Percentiles rank a stretch among this genome's conserved stretches.
Conservation (phyloP, 2,113 vertebrate species). For the Calyptomena viridis region DNA sequence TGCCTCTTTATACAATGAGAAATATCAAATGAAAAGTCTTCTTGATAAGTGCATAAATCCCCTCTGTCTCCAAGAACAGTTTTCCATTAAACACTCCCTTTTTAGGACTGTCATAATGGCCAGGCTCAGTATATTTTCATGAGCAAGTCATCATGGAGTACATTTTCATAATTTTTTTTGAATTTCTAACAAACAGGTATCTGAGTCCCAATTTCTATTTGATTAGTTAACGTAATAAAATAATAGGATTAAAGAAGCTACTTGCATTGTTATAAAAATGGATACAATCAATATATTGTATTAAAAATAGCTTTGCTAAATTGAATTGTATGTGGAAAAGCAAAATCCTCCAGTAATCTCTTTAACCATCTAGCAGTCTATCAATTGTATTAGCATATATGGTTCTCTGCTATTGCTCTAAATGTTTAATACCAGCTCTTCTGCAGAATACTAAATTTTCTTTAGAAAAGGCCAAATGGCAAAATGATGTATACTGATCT, state of each 20-base stretch:
- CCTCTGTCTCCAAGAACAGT: background rate
- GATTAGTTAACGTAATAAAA: background rate
- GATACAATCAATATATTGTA: background rate
- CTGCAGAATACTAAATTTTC: background rate
- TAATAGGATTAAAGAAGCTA: background rate
- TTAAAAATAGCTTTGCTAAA: background rate
- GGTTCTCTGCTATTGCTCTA: background rate
- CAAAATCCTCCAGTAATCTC: background rate
- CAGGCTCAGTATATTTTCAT: background rate
- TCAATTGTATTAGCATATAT: background rate
- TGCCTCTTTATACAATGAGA: background rate
- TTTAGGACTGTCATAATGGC: background rate
- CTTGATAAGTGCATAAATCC: background rate
- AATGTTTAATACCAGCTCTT: background rate
- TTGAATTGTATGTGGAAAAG: background rate
- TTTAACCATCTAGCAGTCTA: background rate
- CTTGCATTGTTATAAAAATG: background rate
- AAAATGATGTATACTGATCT: background rate
- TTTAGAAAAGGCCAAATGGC: background rate
- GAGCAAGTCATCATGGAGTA: background rate
- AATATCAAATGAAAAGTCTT: background rate
- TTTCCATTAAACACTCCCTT: background rate
- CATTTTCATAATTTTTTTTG: background rate
- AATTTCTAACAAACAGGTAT: background rate
- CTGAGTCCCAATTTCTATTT: background rate